Evolutionary conservation across 2,797 vertebrate genomes (phyloP).

Genomic region (Spondyliosoma cantharus): DNA sequence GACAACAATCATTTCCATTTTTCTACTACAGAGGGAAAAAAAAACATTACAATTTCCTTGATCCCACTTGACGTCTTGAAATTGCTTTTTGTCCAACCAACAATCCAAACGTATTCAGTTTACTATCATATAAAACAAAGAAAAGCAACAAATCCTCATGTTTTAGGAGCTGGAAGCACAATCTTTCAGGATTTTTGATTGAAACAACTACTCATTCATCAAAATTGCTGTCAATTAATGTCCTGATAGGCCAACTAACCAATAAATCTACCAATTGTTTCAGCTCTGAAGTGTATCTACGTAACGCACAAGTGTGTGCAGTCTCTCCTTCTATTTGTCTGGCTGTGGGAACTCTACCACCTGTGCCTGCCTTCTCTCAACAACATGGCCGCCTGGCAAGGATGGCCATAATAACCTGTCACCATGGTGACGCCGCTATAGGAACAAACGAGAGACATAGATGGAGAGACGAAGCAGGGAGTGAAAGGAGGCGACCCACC

Average conservation of each 20-base stretch:
- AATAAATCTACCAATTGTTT: constrained; percentile 11
- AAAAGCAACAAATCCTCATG: neutral
- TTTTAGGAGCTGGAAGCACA: neutral
- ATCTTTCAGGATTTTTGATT: neutral
- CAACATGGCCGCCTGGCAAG: constrained; percentile 77
- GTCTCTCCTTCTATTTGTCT: constrained; percentile 12
- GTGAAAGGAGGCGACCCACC: constrained; percentile 74
- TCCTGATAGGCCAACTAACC: neutral
- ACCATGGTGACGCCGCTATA: constrained; percentile 68
- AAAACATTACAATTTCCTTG: neutral
- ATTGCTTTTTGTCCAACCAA: neutral
- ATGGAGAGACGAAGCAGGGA: constrained; percentile 17
- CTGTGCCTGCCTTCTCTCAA: constrained; percentile 68
- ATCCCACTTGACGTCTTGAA: neutral
- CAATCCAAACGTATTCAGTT: neutral
- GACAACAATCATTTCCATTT: neutral
- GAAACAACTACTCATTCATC: neutral
- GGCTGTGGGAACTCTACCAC: constrained; percentile 70
- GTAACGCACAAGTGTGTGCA: neutral
- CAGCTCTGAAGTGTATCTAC: neutral
- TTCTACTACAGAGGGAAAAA: neutral
- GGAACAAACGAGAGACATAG: constrained; percentile 43
- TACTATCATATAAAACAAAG: neutral
- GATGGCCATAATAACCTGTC: constrained; percentile 71
- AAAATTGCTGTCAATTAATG: neutral